Evolutionary conservation across 2,797 vertebrate species (phyloP).

Genomic region (Coranthus polyacanthus): DNA sequence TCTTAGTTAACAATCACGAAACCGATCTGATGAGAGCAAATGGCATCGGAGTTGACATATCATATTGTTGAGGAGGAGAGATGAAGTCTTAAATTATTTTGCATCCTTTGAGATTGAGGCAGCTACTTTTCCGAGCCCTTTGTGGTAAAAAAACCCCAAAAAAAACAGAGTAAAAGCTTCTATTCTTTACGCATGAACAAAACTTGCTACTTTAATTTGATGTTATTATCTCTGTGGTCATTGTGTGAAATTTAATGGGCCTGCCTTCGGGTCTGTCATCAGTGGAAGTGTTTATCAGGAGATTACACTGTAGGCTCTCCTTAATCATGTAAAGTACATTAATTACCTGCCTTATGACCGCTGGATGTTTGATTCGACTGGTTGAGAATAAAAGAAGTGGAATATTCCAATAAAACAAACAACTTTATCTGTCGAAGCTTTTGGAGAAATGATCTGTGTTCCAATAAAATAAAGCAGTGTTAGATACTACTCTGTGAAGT

Average conservation of each 20-base stretch:
- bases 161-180: neutral
- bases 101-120: constrained; percentile 36
- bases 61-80: constrained; percentile 62
- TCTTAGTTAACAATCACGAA: constrained; percentile 78
- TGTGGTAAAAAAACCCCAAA: neutral
- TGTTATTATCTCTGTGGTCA: neutral
- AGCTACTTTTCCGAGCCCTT: constrained; percentile 23
- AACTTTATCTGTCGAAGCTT: neutral
- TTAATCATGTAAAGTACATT: constrained; percentile 47
- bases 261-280: constrained; percentile 19
- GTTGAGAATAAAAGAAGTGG: neutral
- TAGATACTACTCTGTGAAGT: too few species aligned
- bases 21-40: constrained; percentile 72
- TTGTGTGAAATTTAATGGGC: constrained; percentile 21
- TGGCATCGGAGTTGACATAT: constrained; percentile 73
- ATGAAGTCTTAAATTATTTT: constrained; percentile 69
- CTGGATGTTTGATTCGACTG: neutral
- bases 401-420: constrained; percentile 9
- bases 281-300: constrained; percentile 39
- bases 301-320: constrained; percentile 27
- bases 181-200: constrained; percentile 12
- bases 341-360: constrained; percentile 49
- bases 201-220: neutral
- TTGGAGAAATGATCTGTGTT: too few species aligned
- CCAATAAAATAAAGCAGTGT: too few species aligned